Evolutionary conservation across 2,888 invertebrate species (phyloP).

Genomic region (Falcaria lacertinaria): DNA sequence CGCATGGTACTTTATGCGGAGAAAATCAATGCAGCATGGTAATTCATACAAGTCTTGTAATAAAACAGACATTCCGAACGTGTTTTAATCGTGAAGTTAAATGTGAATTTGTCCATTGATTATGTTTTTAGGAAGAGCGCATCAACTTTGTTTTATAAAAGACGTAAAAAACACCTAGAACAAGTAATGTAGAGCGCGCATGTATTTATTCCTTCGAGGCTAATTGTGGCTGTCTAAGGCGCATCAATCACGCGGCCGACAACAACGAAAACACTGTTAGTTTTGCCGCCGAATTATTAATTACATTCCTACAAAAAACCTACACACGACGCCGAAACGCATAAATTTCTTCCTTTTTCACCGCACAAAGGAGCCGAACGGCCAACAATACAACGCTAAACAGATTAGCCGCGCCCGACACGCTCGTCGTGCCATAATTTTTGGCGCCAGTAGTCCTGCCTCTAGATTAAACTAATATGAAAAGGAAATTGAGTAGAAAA

Average conservation of each 20-base stretch:
- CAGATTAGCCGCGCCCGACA: conserved; percentile 73
- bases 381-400: conserved; percentile 73
- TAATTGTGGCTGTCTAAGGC: conserved; percentile 47
- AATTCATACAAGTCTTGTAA: too few relatives aligned
- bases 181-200: conserved; percentile 4
- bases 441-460: conserved; percentile 79
- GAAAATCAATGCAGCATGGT: background rate
- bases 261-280: conserved; percentile 80
- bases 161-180: conserved; percentile 1
- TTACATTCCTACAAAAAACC: conserved; percentile 78
- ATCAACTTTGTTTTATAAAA: conserved; percentile 1
- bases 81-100: too few relatives aligned
- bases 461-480: conserved; percentile 79
- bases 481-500: conserved; percentile 80
- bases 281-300: conserved; percentile 81
- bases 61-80: too few relatives aligned
- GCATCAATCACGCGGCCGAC: conserved; percentile 68
- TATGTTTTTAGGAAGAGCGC: conserved; percentile 2
- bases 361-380: conserved; percentile 72
- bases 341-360: conserved; percentile 80
- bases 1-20: background rate
- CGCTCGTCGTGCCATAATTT: conserved; percentile 76
- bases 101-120: background rate
- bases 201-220: conserved; percentile 20
- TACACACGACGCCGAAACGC: conserved; percentile 76